These are phyloP conservation scores for Zeuzera pyrina DNA, from an alignment of 2,888 invertebrate species.

Conservation along the genomic window DNA sequence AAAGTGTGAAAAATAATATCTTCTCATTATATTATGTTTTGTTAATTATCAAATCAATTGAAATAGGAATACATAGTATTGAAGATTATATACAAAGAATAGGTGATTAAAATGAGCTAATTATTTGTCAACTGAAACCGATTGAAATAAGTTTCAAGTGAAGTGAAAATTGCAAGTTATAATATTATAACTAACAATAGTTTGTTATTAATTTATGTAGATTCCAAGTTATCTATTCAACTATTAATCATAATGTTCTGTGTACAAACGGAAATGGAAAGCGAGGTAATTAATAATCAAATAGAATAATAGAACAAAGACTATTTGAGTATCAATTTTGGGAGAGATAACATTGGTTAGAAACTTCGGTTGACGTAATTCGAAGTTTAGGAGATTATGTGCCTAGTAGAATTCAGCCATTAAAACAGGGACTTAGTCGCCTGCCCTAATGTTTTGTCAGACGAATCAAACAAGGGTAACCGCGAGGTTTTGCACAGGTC, in stretches of 20 bases:
- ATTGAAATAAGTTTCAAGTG: no score
- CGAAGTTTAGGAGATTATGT: conserved; percentile 3
- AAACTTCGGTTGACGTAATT: conserved; percentile 6
- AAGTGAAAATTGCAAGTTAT: no score
- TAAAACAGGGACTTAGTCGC: neutral
- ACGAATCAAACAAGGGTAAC: neutral
- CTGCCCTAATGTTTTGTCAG: neutral
- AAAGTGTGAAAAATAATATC: no score
- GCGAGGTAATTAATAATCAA: conserved; percentile 4
- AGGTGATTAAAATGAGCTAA: no score
- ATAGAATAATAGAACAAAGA: conserved; percentile 8
- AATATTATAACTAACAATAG: neutral
- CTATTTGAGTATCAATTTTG: conserved; percentile 6
- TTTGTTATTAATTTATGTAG: neutral
- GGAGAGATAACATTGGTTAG: conserved; percentile 4
- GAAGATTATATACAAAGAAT: no score
- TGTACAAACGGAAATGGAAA: conserved; percentile 4
- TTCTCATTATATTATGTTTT: no score
- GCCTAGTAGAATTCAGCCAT: conserved; percentile 1
- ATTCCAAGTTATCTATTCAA: conserved; percentile 1
- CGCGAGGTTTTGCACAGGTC: conserved; percentile 14
- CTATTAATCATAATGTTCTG: conserved; percentile 2
- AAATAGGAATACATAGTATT: no score
- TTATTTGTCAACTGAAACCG: no score
- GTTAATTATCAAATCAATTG: no score